Base-by-base conservation (phyloP, 2,797 vertebrate species). In the Lepilemur septentrionalis region DNA sequence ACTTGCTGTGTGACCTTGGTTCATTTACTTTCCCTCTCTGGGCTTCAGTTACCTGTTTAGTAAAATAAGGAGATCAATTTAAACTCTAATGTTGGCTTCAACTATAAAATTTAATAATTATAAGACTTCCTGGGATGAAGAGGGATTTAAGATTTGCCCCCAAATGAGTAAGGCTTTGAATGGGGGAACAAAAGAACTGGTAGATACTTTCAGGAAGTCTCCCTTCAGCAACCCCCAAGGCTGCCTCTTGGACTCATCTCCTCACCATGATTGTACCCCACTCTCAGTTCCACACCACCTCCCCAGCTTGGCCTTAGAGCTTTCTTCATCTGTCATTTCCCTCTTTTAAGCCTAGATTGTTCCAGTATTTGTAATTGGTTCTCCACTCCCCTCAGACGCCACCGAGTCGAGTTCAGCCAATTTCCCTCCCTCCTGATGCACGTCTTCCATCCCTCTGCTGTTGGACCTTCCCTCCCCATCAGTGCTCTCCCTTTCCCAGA, bases 401-500 rank as follows among this genome's bases (percentile, higher is more conserved):
- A 7, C 6, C 0, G 1, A 41, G 15, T 50, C 2, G 4, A 46
- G 35, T 84, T 82, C 17, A 14, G 69, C 69, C 79, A 78, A 4
- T 32, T 87, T 82, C 79, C n/a, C 75, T 87, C 46, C 65, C 72
- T 81, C 70, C 55, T 17, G 17, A 20, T 7, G 67, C 67, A 9
- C 55, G 75, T 82, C 80, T 97, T 52, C 79, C 9, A 17, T 84
- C n/a, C 82, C 72, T 81, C 61, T 32, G 32, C 80, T 48, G 5
- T 46, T 73, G 80, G 94, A 28, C 94, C 43, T 63, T 83, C 80
- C 61, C 57, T n/a, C 94, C 57, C 65, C 25, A 28, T 52, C 79
- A 28, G 43, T 28, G 10, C 22, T 48, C 46, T 87, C 32, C 20
- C 76, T 87, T 90, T 72, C 69, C 94, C 80, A 84, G 91, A 95